Evolutionary conservation across 2,888 invertebrate genomes (phyloP), one percentile per base, ranked within the genome.

Genomic region (Rotaria magnacalcarata): DNA sequence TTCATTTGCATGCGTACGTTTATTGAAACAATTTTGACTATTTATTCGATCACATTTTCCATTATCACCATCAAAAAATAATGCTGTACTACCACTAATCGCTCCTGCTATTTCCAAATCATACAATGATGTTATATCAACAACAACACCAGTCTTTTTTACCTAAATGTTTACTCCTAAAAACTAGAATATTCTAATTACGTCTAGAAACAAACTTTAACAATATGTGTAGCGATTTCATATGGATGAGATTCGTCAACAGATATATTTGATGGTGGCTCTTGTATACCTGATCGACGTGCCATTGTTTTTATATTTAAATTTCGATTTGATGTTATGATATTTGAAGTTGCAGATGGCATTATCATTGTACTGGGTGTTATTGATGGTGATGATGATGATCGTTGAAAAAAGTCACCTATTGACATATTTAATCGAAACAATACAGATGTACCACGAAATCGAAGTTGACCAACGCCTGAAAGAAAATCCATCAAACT

Each of bases 391-490:
- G 67, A 16, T 27, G 34, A 34, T 34, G 67, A 27, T 80, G 43
- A 16, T 24, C 47, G 80, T 80, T 80, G 41, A n/a, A 85, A 27
- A 21, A 47, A 84, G 6, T 86, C 86, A 50, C 4, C 67, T 21
- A 85, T 89, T 47, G 92, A 91, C 50, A 91, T 91, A 0, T 92
- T 92, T 5, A 94, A 91, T n/a, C 94, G 92, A 88, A 94, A 92
- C 86, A 94, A 90, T 1, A 93, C 92, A 56, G 94, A 94, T 27
- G 94, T 94, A 16, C 94, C 94, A 85, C 94, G 91, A 84, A 94
- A 92, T 86, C 93, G 93, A 27, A 94, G 90, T 88, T 94, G 93
- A 8, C 93, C 93, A 16, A 94, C 93, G 1, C 93, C 93, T 47
- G 92, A 92, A n/a, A 94, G 90, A 89, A 94, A 94, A 84, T 93